Conservation (phyloP, 2,113 vertebrate genomes). For the Passer montanus region DNA sequence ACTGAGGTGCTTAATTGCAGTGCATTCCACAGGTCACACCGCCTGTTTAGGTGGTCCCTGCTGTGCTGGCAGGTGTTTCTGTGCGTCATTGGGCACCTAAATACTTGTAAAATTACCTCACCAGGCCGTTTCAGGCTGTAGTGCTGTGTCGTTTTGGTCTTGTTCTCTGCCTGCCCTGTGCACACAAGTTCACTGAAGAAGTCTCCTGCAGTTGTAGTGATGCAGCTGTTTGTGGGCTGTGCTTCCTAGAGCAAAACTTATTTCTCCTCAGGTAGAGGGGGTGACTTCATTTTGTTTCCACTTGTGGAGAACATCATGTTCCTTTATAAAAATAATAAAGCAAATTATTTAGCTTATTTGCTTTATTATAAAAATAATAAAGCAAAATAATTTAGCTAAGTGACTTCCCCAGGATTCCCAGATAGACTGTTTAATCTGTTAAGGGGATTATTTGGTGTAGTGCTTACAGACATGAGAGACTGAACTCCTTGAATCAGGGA, state of each 20-base stretch:
- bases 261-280: background rate
- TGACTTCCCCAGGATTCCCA: slow-evolving; percentile 60
- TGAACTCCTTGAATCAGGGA: background rate
- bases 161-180: background rate
- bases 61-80: background rate
- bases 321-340: slow-evolving; percentile 31
- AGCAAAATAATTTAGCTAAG: slow-evolving; percentile 16
- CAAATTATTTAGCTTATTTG: background rate
- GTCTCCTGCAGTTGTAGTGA: background rate
- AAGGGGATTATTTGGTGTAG: background rate
- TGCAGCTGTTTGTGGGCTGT: background rate
- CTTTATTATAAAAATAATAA: slow-evolving; percentile 21
- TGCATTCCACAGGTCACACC: background rate
- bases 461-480: background rate
- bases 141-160: background rate
- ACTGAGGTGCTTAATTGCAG: background rate
- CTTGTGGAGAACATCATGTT: background rate
- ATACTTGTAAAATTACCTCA: background rate
- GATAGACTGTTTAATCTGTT: slow-evolving; percentile 54
- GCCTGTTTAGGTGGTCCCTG: background rate
- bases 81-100: background rate
- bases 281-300: background rate
- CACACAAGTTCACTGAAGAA: background rate
- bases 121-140: background rate
- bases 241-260: background rate